Conservation (phyloP, 2,888 invertebrate species). For the Conomelus anceps region DNA sequence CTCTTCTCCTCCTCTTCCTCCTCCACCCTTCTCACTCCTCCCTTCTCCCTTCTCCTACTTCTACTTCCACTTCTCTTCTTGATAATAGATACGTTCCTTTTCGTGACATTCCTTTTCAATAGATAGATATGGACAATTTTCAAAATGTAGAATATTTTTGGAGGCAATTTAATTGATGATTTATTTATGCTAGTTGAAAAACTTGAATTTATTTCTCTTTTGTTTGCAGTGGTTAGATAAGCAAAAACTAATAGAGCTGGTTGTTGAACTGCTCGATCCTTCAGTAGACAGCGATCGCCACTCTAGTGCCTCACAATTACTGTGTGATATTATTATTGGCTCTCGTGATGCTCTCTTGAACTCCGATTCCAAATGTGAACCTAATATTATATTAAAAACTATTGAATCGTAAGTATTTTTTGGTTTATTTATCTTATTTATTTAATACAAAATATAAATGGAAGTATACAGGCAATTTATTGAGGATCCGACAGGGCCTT, state of each 20-base stretch:
- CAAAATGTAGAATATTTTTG: no score
- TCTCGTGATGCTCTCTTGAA: constrained; percentile 51
- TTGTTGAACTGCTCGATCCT: constrained; percentile 59
- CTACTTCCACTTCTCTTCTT: no score
- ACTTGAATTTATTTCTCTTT: background rate
- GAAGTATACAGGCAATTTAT: no score
- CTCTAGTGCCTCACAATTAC: constrained; percentile 78
- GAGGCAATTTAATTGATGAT: no score
- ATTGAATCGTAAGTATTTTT: constrained; percentile 60
- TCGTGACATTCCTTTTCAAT: no score
- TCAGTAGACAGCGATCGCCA: constrained; percentile 67
- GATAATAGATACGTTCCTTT: no score
- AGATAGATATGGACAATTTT: no score
- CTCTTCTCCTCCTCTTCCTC: no score
- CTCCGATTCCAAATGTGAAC: constrained; percentile 52
- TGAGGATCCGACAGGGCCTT: no score
- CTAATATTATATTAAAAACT: constrained; percentile 63
- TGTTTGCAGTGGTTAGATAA: constrained; percentile 78
- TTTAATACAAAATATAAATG: background rate
- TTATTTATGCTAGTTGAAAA: no score
- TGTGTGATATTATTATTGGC: constrained; percentile 75
- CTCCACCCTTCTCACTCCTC: no score
- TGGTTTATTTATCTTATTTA: constrained; percentile 20
- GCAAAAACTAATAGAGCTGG: constrained; percentile 75
- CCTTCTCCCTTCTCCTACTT: no score